These are phyloP conservation scores for Pristionchus entomophagus DNA, from an alignment of 2,888 invertebrate species.

Conservation along the genomic window DNA sequence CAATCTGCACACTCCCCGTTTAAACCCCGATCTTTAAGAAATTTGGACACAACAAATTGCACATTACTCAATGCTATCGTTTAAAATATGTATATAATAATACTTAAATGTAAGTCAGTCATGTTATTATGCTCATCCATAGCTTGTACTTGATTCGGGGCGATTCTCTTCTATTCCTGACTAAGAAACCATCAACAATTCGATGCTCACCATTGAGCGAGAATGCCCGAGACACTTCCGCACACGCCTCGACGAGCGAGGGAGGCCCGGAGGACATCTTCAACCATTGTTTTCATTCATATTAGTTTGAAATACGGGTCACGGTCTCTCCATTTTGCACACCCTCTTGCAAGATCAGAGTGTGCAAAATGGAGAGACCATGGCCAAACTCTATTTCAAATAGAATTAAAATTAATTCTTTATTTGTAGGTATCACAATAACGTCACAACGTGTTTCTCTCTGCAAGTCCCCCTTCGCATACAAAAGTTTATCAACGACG, in stretches of 20 bases:
- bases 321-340: no score
- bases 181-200: background rate
- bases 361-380: no score
- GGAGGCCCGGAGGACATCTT: background rate
- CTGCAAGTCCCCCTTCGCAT: background rate
- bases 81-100: background rate
- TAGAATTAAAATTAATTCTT: no score
- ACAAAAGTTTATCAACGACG: constrained; percentile 29
- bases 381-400: no score
- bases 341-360: no score
- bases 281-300: background rate
- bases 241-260: background rate
- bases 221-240: background rate
- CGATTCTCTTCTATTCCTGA: no score
- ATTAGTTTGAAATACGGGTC: no score
- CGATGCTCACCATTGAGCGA: background rate
- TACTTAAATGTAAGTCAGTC: no score
- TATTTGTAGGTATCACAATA: background rate
- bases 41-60: background rate
- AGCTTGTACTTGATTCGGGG: no score
- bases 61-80: background rate
- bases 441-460: background rate
- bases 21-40: background rate
- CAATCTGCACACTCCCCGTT: background rate
- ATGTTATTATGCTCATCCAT: no score